Percentiles rank a stretch among this genome's conserved stretches.
Conservation (phyloP, 2,113 vertebrate genomes). For the Sceloporus tristichus region DNA sequence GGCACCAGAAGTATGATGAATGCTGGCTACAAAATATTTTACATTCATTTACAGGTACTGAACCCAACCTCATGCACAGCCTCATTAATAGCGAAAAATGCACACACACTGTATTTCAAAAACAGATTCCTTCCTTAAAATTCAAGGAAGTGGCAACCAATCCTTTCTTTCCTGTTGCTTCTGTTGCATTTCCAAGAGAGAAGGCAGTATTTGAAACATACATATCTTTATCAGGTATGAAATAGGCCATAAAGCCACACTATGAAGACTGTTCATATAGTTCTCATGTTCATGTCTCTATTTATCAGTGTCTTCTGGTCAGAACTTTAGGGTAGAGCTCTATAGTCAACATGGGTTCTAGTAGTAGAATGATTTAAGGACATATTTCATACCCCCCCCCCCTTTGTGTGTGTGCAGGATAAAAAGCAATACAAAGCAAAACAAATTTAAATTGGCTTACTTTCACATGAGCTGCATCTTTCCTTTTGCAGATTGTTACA, state of each 20-base stretch:
- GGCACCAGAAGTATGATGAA: neutral
- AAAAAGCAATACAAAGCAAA: no score
- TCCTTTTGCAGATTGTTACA: no score
- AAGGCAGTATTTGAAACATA: neutral
- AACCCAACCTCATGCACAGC: neutral
- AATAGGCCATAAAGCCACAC: neutral
- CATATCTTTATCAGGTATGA: neutral
- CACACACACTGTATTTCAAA: neutral
- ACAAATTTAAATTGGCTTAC: no score
- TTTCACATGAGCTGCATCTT: no score
- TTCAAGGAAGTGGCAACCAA: neutral
- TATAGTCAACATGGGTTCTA: neutral
- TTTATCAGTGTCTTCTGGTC: neutral
- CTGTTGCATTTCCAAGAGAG: neutral
- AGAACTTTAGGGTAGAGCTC: neutral
- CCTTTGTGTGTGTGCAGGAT: no score
- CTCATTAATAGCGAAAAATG: neutral
- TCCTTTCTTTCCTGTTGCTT: neutral
- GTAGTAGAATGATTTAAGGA: no score
- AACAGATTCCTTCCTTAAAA: neutral
- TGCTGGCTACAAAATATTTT: neutral
- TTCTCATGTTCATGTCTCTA: neutral
- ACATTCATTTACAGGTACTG: neutral
- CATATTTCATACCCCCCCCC: no score
- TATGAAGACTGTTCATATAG: neutral